Base-by-base conservation (phyloP, 2,888 invertebrate genomes). In the Aphodius granarius region DNA sequence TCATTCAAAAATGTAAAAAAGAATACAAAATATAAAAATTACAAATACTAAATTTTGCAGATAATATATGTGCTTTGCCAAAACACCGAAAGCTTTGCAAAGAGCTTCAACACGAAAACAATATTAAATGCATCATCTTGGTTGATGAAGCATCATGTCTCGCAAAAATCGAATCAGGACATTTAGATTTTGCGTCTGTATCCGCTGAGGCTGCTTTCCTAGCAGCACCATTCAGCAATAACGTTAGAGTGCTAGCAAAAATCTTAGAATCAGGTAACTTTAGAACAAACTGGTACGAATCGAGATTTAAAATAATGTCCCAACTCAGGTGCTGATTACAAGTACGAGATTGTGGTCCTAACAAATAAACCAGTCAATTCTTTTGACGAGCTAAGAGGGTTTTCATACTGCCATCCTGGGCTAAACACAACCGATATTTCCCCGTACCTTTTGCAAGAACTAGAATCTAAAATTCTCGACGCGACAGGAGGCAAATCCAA, bases 361-460 rank as follows among this genome's bases (percentile, higher is more conserved):
- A 90, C 92, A 0, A 88, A 88, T 0, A 85, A 68, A 20, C 19
- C 83, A 21, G 89, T 89, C 80, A 85, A 84, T 0, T 88, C 88
- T 0, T 83, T 92, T 2, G 84, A 85, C n/a, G 89, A 88, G 13
- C 85, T 92, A 0, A 86, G 85, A 16, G 89, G 89, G 0, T 88
- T 87, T 3, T 89, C 88, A 16, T 90, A 91, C 83, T 93, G 93
- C 79, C 93, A 93, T 85, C 93, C 93, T 0, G 93, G 93, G 0
- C 88, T 92, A 66, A 87, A 88, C 73, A 90, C 89, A 13, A 84
- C 89, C 73, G 86, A 88, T 22, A 91, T 92, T 89, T 91, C 91
- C 0, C 91, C 91, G 19, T 86, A 90, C 20, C 89, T 93, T 5
- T 85, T 92, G 70, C 91, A 91, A 84, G 87, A 89, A 76, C 89